Evolutionary conservation across 2,888 invertebrate species (phyloP), one percentile per base, ranked within the genome.

Genomic region (Caenorhabditis sp.): DNA sequence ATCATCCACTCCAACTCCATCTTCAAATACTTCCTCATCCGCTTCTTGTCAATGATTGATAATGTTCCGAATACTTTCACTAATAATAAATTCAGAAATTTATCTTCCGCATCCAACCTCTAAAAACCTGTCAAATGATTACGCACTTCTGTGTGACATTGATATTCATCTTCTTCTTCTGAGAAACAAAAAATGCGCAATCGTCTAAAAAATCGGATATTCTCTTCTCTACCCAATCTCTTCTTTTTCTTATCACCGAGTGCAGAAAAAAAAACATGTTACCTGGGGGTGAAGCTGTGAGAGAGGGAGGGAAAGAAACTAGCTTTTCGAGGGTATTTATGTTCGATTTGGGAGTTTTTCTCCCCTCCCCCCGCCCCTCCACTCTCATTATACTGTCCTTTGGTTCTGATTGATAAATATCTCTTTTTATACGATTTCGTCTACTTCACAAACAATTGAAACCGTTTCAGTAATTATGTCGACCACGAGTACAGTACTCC

Each of bases 281-380:
- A 63, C 69, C 68, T 69, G 77, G 44, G 59, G 49, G 59, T 49
- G 68, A 38, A 22, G 44, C 7, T 16, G 28, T 26, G 54, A 54
- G 14, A 1, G 14, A 14, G 14, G 26, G 26, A 54, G 26, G 7
- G 47, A 19, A 10, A 7, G n/a, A 59, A 77, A 70, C 69, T 70
- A 28, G 77, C 69, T 77, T 77, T 69, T 77, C 77, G 61, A 77
- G 77, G 77, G 77, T 77, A 77, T 77, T 77, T 77, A 77, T 77
- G 77, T 75, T 68, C 59, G 59, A 49, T 44, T 44, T 56, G 31
- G 47, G 47, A 12, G 10, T 38, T 38, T 26, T 54, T 22, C 3
- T 24, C 22, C 6, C 19, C 19, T 51, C 8, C 19, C 35, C 19
- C 51, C 16, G 8, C n/a, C 64, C 16, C 54, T 24, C 28, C n/a